Conservation (phyloP, 2,797 vertebrate species). For the Poeciliopsis gracilis region DNA sequence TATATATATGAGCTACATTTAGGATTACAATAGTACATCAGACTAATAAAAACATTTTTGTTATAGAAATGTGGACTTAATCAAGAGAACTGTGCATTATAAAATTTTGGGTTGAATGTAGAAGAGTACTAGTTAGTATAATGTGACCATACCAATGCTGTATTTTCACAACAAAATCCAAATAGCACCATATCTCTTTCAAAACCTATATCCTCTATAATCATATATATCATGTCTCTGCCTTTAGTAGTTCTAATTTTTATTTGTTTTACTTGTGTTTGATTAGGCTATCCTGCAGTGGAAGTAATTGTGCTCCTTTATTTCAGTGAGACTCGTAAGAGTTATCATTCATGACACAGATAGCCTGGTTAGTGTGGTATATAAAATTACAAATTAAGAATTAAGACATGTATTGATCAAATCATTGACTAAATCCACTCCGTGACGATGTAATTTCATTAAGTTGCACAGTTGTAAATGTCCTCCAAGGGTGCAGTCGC, state of each 20-base stretch:
- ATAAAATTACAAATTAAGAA: slow-evolving; percentile 51
- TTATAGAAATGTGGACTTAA: neutral
- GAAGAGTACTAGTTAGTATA: neutral
- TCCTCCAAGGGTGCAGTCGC: slow-evolving; percentile 36
- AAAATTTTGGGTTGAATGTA: neutral
- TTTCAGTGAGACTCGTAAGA: slow-evolving; percentile 11
- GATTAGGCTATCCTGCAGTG: slow-evolving; percentile 3
- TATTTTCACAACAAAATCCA: neutral
- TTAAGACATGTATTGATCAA: slow-evolving; percentile 59
- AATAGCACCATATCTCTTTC: neutral
- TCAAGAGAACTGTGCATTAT: neutral
- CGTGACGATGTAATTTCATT: slow-evolving; percentile 56
- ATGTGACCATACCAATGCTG: neutral
- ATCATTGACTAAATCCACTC: slow-evolving; percentile 41
- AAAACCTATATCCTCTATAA: neutral
- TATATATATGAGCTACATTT: no score
- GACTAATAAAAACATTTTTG: neutral
- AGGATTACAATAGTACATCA: neutral
- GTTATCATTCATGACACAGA: slow-evolving; percentile 32
- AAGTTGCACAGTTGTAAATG: slow-evolving; percentile 47
- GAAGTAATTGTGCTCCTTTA: neutral
- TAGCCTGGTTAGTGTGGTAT: slow-evolving; percentile 5
- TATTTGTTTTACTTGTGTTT: slow-evolving; percentile 4
- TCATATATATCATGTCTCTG: neutral
- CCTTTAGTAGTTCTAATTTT: neutral